Base-by-base conservation (phyloP, 2,888 invertebrate genomes). In the Julus scanicus region DNA sequence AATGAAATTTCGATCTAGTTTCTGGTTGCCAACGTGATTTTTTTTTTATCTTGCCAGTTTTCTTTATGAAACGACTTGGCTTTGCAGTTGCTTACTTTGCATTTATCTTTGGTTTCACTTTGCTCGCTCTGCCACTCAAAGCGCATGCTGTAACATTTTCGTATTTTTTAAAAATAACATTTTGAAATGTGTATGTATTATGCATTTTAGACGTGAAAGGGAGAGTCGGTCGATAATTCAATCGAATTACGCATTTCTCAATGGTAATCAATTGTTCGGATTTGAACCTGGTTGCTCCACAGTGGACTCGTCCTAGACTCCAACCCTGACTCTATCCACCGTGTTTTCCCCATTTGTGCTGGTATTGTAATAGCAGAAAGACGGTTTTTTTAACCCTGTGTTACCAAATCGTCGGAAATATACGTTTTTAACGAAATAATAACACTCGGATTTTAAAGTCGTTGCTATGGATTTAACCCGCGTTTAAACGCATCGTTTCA, bases 241-340 rank as follows among this genome's bases (percentile, higher is more conserved):
- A 80, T 80, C 80, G 37, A 37, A 39, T 80, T 80, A 80, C 80
- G 80, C 80, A 9, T 80, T 80, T 80, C 80, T 80, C 80, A 80
- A 80, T 80, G 80, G 80, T 37, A 37, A 80, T 80, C 80, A 80
- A 39, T 80, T 80, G 80, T 80, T 37, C 37, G 37, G 80, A 13
- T 80, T 80, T 39, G 80, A 80, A 80, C 37, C 80, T 80, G 80
- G 80, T 80, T 80, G 11, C 37, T 15, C 37, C 4, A 5, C 80
- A 80, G 29, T 80, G 80, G 80, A 80, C 80, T 80, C 80, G 37
- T 80, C 80, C 80, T 39, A 80, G 37, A 9, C 80, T 80, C 80
- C 80, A 80, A 39, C 37, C 80, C 80, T 80, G 80, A 80, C 80
- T 80, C 37, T 80, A 29, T 63, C 20, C 29, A 71, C 5, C 80